A percentile compares a stretch with the other conserved stretches of the same genome.
These are phyloP conservation scores for Acipenser transmontanus DNA, from an alignment of 2,797 vertebrate species.

Conservation along the genomic window DNA sequence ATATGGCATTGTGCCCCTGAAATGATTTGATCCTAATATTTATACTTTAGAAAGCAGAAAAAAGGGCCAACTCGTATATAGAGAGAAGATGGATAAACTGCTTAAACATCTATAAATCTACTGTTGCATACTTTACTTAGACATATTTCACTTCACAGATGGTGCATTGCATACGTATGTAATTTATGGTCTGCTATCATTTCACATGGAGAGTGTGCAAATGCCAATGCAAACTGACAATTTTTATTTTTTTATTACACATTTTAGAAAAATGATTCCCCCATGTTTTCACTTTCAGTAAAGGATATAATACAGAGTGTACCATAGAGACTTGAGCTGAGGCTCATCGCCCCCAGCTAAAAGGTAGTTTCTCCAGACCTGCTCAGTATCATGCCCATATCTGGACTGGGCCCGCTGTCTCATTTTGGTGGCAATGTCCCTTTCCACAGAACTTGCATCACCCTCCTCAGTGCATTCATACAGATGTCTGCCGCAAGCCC, in stretches of 20 bases:
- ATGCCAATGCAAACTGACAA: too few species aligned
- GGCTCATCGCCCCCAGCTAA: slow-evolving; percentile 84
- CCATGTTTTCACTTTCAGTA: slow-evolving; percentile 9
- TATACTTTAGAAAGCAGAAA: not conserved
- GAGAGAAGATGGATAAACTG: not conserved
- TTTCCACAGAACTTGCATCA: slow-evolving; percentile 64
- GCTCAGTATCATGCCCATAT: slow-evolving; percentile 89
- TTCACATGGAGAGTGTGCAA: too few species aligned
- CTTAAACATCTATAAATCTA: not conserved
- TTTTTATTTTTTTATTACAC: too few species aligned
- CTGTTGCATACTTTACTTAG: too few species aligned
- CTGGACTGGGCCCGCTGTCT: slow-evolving; percentile 84
- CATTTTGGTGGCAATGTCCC: slow-evolving; percentile 95
- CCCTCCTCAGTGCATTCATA: slow-evolving; percentile 85
- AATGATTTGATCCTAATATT: too few species aligned
- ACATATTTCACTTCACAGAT: not conserved
- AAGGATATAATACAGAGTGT: slow-evolving; percentile 97
- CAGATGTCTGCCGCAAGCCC: slow-evolving; percentile 91
- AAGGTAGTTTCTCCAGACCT: slow-evolving; percentile 91
- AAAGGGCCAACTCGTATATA: not conserved
- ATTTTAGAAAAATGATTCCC: too few species aligned
- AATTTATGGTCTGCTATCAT: too few species aligned
- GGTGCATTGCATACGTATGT: too few species aligned
- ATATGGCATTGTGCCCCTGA: too few species aligned
- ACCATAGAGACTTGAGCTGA: slow-evolving; percentile 93